These are phyloP conservation scores for Trisateles emortualis DNA, from an alignment of 2,888 invertebrate species.

Conservation along the genomic window DNA sequence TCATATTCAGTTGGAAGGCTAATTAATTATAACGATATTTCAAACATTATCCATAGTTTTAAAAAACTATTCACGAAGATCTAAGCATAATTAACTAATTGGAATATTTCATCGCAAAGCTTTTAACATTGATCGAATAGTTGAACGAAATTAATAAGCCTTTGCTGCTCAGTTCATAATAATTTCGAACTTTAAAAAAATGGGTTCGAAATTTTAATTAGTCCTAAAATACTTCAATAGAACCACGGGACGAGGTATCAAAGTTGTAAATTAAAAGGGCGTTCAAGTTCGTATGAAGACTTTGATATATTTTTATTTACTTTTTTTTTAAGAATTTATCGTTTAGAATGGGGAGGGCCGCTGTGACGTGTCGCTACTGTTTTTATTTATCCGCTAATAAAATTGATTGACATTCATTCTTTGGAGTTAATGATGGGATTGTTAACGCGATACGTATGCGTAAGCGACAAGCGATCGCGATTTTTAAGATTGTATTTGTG, in stretches of 20 bases:
- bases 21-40: neutral
- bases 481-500: neutral
- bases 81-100: slow-evolving; percentile 35
- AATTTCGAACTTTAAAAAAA: slow-evolving; percentile 42
- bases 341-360: slow-evolving; percentile 57
- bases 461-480: slow-evolving; percentile 42
- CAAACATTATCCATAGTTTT: slow-evolving; percentile 15
- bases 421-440: slow-evolving; percentile 59
- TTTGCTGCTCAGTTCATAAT: slow-evolving; percentile 49
- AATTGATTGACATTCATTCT: slow-evolving; percentile 80
- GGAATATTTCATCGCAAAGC: slow-evolving; percentile 32
- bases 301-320: slow-evolving; percentile 34
- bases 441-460: slow-evolving; percentile 32
- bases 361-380: slow-evolving; percentile 68
- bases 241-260: slow-evolving; percentile 65
- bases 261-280: slow-evolving; percentile 71
- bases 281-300: slow-evolving; percentile 14
- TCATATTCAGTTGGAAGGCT: neutral
- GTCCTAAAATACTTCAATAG: slow-evolving; percentile 77
- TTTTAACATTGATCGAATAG: slow-evolving; percentile 60
- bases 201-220: slow-evolving; percentile 75
- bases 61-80: slow-evolving; percentile 27
- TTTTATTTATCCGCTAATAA: slow-evolving; percentile 80
- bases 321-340: slow-evolving; percentile 70
- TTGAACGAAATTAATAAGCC: slow-evolving; percentile 66